Base-by-base conservation (phyloP, 2,888 invertebrate species). In the Drosophila buzzatii region DNA sequence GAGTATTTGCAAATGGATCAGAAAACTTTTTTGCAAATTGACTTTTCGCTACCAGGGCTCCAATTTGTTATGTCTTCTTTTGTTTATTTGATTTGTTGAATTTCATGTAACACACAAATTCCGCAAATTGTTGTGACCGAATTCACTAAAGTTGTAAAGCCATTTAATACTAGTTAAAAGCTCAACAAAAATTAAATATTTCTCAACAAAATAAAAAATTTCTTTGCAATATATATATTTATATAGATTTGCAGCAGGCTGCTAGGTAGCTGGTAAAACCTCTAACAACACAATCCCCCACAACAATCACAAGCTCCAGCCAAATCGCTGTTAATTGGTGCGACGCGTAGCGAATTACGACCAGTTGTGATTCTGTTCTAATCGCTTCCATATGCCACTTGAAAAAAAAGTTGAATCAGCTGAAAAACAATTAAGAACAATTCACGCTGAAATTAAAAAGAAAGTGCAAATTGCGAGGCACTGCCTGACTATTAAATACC, bases 401-500 rank as follows among this genome's bases (percentile, higher is more conserved):
- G 14, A 55, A 37, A 37, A 31, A 23, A 37, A 37, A 18, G 7
- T 8, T 44, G 52, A 75, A 45, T 33, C 39, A 69, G 70, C 52
- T 42, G 51, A 86, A 86, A 87, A 73, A 76, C 85, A 85, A 88
- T 85, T 81, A 85, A 79, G 76, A 86, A 73, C 65, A 71, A 49
- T 81, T 79, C 72, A 71, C 81, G 76, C 77, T 69, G n/a, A 64
- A 64, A 62, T 33, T 27, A 55, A 67, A 61, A 47, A 47, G 60
- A 63, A 72, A 41, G 9, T 33, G 12, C 18, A 47, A 53, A 37
- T 7, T 12, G 33, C 2, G 18, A 1, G 31, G 8, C 6, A 9
- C 27, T 27, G 23, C 27, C 47, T 16, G 47, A 47, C 16, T 27
- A 9, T 9, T n/a, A 10, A 27, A 47, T 47, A 47, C 27, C 27